Base-by-base conservation (phyloP, 2,888 invertebrate species). In the Proisotoma minuta region DNA sequence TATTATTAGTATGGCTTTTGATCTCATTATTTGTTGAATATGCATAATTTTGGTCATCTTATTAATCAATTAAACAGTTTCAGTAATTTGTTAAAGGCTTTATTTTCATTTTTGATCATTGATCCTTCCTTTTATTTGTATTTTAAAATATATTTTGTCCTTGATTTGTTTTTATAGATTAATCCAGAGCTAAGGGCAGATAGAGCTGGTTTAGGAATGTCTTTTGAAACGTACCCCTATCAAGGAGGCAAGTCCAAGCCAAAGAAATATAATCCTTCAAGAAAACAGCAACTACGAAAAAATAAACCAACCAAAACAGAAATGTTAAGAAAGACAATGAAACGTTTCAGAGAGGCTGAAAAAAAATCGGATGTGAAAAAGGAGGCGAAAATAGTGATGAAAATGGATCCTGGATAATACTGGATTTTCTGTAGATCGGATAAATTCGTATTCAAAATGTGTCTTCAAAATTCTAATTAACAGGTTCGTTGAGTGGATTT, bases 201-300 rank as follows among this genome's bases (percentile, higher is more conserved):
- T 23, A 60, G 70, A n/a, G 28, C 52, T 3, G 72, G 72, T 3
- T 49, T 72, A 10, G 72, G 71, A 5, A 57, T 63, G 10, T n/a
- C n/a, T n/a, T n/a, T n/a, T n/a, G 12, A 53, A 3, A 40, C 15
- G 15, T 24, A 48, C n/a, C 3, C 54, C 29, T 24, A 23, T 8
- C 57, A 24, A 8, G 4, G 26, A 15, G 1, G 18, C 2, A 18
- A 23, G 34, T 3, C 12, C n/a, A 52, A 26, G 22, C n/a, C 15
- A 26, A 8, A 8, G 8, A 34, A 15, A 8, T 10, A 8, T 34
- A 10, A 48, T 24, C 26, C 29, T 29, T 54, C 26, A 50, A 56
- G 57, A 12, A 20, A 57, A 10, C 43, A 62, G 34, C 62, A 62
- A 8, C 26, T 60, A 2, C 61, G 62, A 2, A 34, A 15, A 8